These are phyloP conservation scores for Brachionus paranguensis DNA, from an alignment of 1,140 invertebrate species.

Conservation along the genomic window DNA sequence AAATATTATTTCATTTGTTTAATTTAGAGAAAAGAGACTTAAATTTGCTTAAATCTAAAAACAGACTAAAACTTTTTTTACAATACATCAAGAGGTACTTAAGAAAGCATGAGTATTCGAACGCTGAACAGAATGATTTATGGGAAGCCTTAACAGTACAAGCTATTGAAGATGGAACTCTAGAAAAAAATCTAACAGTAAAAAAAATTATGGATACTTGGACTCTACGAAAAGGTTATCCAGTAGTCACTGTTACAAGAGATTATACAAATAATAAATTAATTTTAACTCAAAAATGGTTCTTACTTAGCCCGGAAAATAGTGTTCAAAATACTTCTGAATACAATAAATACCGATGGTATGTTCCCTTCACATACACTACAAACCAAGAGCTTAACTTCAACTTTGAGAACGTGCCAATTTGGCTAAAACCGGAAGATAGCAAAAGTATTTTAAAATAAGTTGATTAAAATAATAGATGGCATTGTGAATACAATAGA, in stretches of 20 bases:
- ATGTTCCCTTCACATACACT: constrained; percentile 43
- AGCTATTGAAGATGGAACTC: constrained; percentile 48
- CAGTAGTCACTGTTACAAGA: constrained; percentile 43
- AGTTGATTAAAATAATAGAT: no score
- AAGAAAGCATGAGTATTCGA: constrained; percentile 47
- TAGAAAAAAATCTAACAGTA: constrained; percentile 63
- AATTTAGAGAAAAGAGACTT: no score
- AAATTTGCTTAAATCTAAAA: not conserved
- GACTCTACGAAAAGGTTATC: constrained; percentile 52
- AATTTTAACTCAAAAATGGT: constrained; percentile 65
- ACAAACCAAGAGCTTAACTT: constrained; percentile 36
- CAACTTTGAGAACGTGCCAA: constrained; percentile 41
- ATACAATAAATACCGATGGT: constrained; percentile 41
- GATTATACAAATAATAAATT: constrained; percentile 58
- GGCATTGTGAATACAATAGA: not conserved
- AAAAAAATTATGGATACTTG: constrained; percentile 55
- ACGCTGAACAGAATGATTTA: constrained; percentile 50
- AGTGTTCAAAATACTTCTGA: not conserved
- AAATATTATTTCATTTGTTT: no score
- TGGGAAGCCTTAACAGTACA: constrained; percentile 60
- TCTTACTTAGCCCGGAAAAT: constrained; percentile 42
- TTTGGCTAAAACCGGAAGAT: constrained; percentile 55
- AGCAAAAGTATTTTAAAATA: not conserved
- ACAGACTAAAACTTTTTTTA: not conserved
- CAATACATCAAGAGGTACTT: constrained; percentile 43